phyloP scores from a whole-genome alignment of 1,140 invertebrate genomes.

The Homalodisca vitripennis region DNA sequence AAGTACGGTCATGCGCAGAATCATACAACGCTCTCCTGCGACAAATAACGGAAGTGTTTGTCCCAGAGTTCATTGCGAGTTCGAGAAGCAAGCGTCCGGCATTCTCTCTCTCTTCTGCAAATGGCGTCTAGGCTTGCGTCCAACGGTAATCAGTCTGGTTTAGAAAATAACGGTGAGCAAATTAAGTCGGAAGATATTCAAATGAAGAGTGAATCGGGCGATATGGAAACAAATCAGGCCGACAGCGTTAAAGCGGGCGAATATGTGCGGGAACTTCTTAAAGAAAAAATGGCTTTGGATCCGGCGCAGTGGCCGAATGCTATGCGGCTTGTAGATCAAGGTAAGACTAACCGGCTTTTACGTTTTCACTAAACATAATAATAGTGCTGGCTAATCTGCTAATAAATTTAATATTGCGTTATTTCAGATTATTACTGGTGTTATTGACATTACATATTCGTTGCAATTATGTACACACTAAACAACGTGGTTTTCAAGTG shows the following conservation, averaged over 20 bases:
- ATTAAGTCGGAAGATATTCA: slow-evolving; percentile 31
- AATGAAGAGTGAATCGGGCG: slow-evolving; percentile 29
- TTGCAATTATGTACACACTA: too few species aligned
- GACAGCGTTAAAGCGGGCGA: slow-evolving; percentile 68
- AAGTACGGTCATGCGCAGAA: slow-evolving; percentile 20
- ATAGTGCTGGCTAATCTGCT: too few species aligned
- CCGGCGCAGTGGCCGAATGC: slow-evolving; percentile 66
- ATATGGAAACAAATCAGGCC: slow-evolving; percentile 25
- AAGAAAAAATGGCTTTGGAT: slow-evolving; percentile 72
- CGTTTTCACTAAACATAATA: background rate
- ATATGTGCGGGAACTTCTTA: slow-evolving; percentile 70
- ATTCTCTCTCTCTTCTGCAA: slow-evolving; percentile 17
- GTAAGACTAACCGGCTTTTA: slow-evolving; percentile 47
- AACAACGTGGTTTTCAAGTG: too few species aligned
- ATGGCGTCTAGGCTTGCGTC: slow-evolving; percentile 28
- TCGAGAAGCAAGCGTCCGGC: slow-evolving; percentile 23
- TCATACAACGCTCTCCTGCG: slow-evolving; percentile 5
- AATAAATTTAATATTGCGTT: too few species aligned
- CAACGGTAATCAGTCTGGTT: slow-evolving; percentile 28
- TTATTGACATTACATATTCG: too few species aligned
- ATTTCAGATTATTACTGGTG: too few species aligned
- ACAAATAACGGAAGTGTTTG: slow-evolving; percentile 26
- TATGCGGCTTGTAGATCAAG: slow-evolving; percentile 68
- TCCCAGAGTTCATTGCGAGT: slow-evolving; percentile 30
- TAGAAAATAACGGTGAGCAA: slow-evolving; percentile 25